These are phyloP conservation scores for Catharus fuscescens DNA, from an alignment of 2,113 vertebrate genomes.

Conservation along the genomic window DNA sequence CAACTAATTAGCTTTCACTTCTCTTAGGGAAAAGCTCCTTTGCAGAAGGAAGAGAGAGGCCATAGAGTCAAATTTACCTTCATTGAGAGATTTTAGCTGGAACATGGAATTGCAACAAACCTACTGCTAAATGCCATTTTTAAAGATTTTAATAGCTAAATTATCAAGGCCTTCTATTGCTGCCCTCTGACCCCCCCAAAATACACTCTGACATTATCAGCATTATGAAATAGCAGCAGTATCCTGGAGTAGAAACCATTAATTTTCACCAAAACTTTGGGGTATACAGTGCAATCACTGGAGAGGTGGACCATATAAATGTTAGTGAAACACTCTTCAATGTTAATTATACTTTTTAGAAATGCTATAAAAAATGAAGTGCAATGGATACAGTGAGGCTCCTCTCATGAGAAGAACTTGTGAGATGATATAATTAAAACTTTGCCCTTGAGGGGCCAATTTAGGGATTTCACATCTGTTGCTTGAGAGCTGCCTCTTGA, in stretches of 20 bases:
- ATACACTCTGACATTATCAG: neutral
- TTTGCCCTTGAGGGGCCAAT: neutral
- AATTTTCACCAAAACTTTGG: neutral
- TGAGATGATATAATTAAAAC: neutral
- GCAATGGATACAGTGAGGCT: neutral
- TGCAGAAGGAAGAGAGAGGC: neutral
- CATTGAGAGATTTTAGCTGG: neutral
- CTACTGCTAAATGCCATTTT: neutral
- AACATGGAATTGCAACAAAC: neutral
- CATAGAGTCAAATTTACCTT: neutral
- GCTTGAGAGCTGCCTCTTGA: neutral
- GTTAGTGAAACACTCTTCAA: neutral
- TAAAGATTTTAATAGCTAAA: neutral
- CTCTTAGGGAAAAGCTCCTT: neutral
- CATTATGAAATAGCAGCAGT: neutral
- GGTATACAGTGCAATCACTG: neutral
- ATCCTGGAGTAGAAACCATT: neutral
- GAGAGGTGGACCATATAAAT: neutral
- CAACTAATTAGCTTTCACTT: neutral
- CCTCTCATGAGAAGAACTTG: neutral
- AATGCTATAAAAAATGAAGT: neutral
- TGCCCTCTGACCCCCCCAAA: neutral
- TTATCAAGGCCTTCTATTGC: neutral
- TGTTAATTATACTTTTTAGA: neutral
- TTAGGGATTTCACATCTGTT: neutral